These are phyloP conservation scores for Tenthredo mesomela DNA, from an alignment of 2,888 invertebrate species.

Conservation along the genomic window DNA sequence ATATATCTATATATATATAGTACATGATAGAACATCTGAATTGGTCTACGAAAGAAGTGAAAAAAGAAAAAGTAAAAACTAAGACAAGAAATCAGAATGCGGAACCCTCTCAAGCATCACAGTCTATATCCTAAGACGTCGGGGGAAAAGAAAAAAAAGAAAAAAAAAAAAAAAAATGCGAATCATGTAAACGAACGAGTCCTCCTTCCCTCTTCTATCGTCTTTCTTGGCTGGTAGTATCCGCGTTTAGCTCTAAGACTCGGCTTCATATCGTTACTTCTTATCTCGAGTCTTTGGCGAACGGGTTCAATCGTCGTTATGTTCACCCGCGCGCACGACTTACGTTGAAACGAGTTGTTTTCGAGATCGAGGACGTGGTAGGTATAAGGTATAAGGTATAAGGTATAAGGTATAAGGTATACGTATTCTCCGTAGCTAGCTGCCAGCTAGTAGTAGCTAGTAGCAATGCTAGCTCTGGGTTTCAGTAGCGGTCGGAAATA, in stretches of 20 bases:
- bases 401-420: neutral
- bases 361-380: conserved; percentile 44
- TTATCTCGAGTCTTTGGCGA: conserved; percentile 51
- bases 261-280: conserved; percentile 62
- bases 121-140: neutral
- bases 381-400: neutral
- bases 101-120: conserved; percentile 41
- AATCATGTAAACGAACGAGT: conserved; percentile 51
- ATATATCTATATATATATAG: no score
- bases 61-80: neutral
- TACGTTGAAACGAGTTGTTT: conserved; percentile 50
- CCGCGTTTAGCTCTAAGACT: conserved; percentile 51
- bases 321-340: conserved; percentile 29
- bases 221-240: neutral
- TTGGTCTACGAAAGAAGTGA: neutral
- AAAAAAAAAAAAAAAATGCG: neutral
- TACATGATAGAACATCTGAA: neutral
- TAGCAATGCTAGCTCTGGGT: conserved; percentile 16
- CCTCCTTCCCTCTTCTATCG: neutral
- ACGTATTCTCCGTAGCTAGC: no score
- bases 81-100: neutral
- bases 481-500: conserved; percentile 48
- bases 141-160: neutral
- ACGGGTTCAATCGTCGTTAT: conserved; percentile 35
- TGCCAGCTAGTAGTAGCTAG: conserved; percentile 36